A percentile compares a stretch with the other conserved stretches of the same genome.
Conservation (phyloP, 2,113 vertebrate genomes). For the Phaethornis superciliosus region DNA sequence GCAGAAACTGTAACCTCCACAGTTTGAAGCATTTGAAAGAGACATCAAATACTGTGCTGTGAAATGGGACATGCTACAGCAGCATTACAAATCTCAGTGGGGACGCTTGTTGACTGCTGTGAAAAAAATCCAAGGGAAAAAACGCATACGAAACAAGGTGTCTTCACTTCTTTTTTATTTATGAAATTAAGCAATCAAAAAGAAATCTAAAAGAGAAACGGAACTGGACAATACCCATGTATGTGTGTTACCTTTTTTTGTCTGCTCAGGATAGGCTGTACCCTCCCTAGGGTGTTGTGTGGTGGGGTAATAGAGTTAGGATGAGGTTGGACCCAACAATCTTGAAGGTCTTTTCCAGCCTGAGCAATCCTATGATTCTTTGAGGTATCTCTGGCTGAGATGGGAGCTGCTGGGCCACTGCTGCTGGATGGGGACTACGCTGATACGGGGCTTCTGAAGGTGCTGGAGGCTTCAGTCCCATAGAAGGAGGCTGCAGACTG, state of each 20-base stretch:
- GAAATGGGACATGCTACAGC: fast-evolving
- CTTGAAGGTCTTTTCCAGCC: too few species aligned
- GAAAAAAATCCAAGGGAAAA: not conserved
- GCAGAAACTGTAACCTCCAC: not conserved
- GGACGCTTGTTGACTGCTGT: not conserved
- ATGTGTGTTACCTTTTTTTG: not conserved
- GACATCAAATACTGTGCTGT: not conserved
- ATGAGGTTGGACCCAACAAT: too few species aligned
- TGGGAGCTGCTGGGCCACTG: not conserved
- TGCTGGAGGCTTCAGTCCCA: too few species aligned
- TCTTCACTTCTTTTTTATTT: not conserved
- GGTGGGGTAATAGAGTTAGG: not conserved
- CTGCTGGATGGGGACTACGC: too few species aligned
- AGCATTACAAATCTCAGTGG: fast-evolving
- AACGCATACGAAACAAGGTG: not conserved
- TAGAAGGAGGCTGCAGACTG: fast-evolving
- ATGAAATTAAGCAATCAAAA: not conserved
- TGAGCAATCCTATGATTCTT: too few species aligned
- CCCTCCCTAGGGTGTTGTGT: fast-evolving
- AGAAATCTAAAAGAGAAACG: not conserved
- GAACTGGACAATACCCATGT: too few species aligned
- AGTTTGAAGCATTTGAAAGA: not conserved
- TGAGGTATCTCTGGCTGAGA: too few species aligned
- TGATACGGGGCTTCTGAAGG: too few species aligned
- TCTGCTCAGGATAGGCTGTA: fast-evolving